These are phyloP conservation scores for Hylaea fasciaria DNA, from an alignment of 2,888 invertebrate species.

Conservation along the genomic window DNA sequence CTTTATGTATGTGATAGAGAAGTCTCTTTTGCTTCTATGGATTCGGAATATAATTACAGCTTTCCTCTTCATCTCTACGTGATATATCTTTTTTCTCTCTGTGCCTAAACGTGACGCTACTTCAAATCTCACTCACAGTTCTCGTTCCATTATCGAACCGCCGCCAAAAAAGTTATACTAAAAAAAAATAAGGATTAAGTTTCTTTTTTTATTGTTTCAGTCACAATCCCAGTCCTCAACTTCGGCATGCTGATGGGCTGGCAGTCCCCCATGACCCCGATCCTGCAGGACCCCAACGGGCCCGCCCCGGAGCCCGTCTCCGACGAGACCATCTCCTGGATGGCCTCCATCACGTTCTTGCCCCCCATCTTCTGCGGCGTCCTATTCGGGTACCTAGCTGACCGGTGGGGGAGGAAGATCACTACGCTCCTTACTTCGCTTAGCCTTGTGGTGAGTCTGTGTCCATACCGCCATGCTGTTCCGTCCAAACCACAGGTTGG, in stretches of 20 bases:
- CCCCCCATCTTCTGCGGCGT: conserved; percentile 84
- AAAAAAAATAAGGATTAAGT: too few species aligned
- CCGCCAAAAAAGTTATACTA: too few species aligned
- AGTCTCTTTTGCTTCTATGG: too few species aligned
- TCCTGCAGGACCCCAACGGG: conserved; percentile 74
- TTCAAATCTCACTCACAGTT: too few species aligned
- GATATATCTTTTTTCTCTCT: too few species aligned
- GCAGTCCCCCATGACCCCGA: conserved; percentile 84
- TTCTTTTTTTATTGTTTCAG: conserved; percentile 55
- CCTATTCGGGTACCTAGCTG: conserved; percentile 81
- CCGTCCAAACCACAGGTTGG: too few species aligned
- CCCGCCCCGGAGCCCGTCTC: conserved; percentile 79
- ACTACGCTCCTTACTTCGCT: conserved; percentile 81
- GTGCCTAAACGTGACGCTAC: too few species aligned
- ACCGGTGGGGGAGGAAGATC: conserved; percentile 81
- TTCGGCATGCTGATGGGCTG: conserved; percentile 85
- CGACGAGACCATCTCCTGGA: conserved; percentile 82
- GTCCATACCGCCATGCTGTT: too few species aligned
- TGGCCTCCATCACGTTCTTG: conserved; percentile 84
- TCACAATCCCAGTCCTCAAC: conserved; percentile 82
- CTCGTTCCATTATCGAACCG: too few species aligned
- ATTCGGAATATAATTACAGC: too few species aligned
- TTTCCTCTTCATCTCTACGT: too few species aligned
- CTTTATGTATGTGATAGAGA: too few species aligned
- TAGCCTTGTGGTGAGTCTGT: conserved; percentile 80